A percentile compares a stretch with the other conserved stretches of the same genome.
These are phyloP conservation scores for Lydus trimaculatus DNA, from an alignment of 2,888 invertebrate species.

Conservation along the genomic window DNA sequence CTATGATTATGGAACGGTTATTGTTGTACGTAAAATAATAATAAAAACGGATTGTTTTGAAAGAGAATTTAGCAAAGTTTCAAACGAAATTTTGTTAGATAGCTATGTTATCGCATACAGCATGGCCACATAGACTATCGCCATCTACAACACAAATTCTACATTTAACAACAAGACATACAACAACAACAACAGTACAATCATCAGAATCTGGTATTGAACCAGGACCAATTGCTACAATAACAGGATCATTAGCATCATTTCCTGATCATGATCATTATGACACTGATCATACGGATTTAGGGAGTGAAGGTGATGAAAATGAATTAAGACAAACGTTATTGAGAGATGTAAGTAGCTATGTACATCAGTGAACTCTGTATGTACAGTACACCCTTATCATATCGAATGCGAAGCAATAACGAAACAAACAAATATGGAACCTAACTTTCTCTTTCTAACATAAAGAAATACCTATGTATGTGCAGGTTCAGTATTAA, in stretches of 20 bases:
- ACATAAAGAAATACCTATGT: no score
- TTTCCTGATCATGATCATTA: constrained; percentile 69
- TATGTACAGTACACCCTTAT: no score
- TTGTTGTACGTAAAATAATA: constrained; percentile 11
- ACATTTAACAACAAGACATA: constrained; percentile 39
- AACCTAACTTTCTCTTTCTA: no score
- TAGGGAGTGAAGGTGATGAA: constrained; percentile 82
- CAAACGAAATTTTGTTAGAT: constrained; percentile 19
- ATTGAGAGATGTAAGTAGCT: constrained; percentile 81
- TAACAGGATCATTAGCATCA: constrained; percentile 71
- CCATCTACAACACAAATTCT: constrained; percentile 56
- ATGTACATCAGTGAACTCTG: no score
- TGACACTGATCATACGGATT: constrained; percentile 82
- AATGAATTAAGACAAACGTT: constrained; percentile 78
- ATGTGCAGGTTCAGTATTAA: no score
- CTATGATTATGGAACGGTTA: not conserved
- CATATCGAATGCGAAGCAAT: no score
- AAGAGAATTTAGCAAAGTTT: constrained; percentile 14
- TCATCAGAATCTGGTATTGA: constrained; percentile 71
- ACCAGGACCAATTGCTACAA: constrained; percentile 73
- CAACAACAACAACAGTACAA: constrained; percentile 48
- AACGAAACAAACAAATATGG: no score
- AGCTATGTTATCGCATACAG: constrained; percentile 57
- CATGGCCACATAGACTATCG: constrained; percentile 60
- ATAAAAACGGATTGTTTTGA: no score